Percentiles rank a stretch among this genome's conserved stretches.
Evolutionary conservation across 2,888 invertebrate species (phyloP).

Genomic region (Polymixis flavicincta): DNA sequence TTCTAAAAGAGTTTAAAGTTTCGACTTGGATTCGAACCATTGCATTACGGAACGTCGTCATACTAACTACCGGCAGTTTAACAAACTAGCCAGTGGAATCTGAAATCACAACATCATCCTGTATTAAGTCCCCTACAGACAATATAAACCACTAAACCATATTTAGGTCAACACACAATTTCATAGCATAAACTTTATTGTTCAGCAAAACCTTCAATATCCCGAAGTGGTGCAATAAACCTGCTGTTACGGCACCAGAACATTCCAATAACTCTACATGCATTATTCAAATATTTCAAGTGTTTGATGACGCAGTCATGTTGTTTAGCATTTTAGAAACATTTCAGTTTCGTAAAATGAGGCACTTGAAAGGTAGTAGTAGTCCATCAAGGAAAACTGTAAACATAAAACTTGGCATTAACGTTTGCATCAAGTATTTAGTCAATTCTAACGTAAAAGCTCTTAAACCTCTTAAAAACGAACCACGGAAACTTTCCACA

Average conservation of each 20-base stretch:
- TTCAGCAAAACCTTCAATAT: slow-evolving; percentile 46
- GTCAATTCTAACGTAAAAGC: background rate
- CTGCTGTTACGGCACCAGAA: slow-evolving; percentile 16
- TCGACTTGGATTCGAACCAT: too few species aligned
- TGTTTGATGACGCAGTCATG: slow-evolving; percentile 9
- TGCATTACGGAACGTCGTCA: too few species aligned
- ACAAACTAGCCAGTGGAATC: too few species aligned
- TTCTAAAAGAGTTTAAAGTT: too few species aligned
- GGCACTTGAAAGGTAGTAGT: background rate
- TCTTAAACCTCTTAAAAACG: background rate
- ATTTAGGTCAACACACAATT: slow-evolving; percentile 51
- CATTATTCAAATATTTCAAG: slow-evolving; percentile 40
- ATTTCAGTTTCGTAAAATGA: background rate
- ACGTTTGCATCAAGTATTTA: too few species aligned
- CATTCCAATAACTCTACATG: slow-evolving; percentile 10
- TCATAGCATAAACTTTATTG: slow-evolving; percentile 48
- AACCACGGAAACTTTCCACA: background rate
- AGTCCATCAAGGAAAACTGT: background rate
- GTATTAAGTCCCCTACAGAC: background rate
- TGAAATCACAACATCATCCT: background rate
- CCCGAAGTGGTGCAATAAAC: slow-evolving; percentile 43
- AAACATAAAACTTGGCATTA: background rate
- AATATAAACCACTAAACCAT: slow-evolving; percentile 5
- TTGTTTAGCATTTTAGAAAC: slow-evolving; percentile 2
- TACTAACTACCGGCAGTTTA: too few species aligned